phyloP scores from a whole-genome alignment of 1,140 invertebrate genomes.

The Euschistus heros region DNA sequence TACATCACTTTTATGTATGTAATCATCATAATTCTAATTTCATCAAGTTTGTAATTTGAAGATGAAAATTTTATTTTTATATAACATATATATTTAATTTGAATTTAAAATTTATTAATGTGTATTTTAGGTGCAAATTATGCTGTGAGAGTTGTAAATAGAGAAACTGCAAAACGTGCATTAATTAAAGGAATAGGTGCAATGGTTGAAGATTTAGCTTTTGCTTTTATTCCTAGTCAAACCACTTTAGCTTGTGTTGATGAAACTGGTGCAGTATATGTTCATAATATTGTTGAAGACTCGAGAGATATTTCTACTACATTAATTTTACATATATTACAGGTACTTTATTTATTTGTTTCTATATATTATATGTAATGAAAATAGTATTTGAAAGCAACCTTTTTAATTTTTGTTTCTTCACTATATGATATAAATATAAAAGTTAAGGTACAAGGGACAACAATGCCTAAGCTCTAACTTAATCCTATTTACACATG shows the following conservation, averaged over 20 bases:
- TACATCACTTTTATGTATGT: too few relatives aligned
- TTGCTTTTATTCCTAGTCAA: slow-evolving; percentile 66
- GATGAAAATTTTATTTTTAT: too few relatives aligned
- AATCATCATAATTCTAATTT: too few relatives aligned
- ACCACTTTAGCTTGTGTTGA: slow-evolving; percentile 79
- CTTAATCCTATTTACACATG: too few relatives aligned
- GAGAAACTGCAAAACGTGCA: slow-evolving; percentile 57
- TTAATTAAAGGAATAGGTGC: slow-evolving; percentile 80
- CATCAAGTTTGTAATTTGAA: too few relatives aligned
- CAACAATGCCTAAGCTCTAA: too few relatives aligned
- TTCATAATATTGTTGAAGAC: slow-evolving; percentile 59
- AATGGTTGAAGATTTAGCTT: slow-evolving; percentile 75
- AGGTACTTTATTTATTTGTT: slow-evolving; percentile 22
- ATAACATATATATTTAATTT: too few relatives aligned
- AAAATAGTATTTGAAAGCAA: neutral
- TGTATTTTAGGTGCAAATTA: slow-evolving; percentile 32
- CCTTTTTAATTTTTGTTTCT: neutral
- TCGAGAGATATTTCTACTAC: slow-evolving; percentile 46
- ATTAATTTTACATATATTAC: slow-evolving; percentile 40
- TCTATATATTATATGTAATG: neutral
- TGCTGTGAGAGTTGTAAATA: slow-evolving; percentile 70
- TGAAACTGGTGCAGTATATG: slow-evolving; percentile 64
- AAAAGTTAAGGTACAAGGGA: too few relatives aligned
- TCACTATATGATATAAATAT: neutral
- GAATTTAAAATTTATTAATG: too few relatives aligned